Conservation (phyloP, 1,140 invertebrate species). For the Tetramorium simillimum region DNA sequence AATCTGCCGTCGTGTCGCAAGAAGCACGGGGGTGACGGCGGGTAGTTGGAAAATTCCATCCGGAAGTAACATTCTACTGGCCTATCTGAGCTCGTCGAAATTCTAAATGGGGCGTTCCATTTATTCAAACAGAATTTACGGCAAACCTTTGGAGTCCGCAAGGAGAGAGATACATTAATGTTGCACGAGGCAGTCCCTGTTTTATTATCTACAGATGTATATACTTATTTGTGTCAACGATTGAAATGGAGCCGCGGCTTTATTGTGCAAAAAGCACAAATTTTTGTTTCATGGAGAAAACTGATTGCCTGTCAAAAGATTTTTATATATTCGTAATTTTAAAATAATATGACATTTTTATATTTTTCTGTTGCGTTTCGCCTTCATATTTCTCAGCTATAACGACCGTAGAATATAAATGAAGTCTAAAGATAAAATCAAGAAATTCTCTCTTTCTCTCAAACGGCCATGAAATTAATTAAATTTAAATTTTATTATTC, state of each 20-base stretch:
- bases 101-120: conserved; percentile 56
- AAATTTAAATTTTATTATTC: not conserved
- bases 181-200: not conserved
- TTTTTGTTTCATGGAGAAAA: not conserved
- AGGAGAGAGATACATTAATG: not conserved
- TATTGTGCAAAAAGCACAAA: not conserved
- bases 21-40: not conserved
- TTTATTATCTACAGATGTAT: not conserved
- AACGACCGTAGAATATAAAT: not conserved
- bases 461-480: not conserved
- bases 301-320: not conserved
- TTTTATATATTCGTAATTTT: not conserved
- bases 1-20: not conserved
- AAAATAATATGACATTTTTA: not conserved
- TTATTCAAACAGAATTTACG: conserved; percentile 58
- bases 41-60: conserved; percentile 49
- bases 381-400: not conserved
- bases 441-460: not conserved
- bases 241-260: not conserved
- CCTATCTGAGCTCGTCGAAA: conserved; percentile 51
- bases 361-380: not conserved
- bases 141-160: not conserved
- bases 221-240: conserved; percentile 14
- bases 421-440: not conserved
- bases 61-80: conserved; percentile 51